phyloP scores from a whole-genome alignment of 1,140 invertebrate species.

The Colletes latitarsis region DNA sequence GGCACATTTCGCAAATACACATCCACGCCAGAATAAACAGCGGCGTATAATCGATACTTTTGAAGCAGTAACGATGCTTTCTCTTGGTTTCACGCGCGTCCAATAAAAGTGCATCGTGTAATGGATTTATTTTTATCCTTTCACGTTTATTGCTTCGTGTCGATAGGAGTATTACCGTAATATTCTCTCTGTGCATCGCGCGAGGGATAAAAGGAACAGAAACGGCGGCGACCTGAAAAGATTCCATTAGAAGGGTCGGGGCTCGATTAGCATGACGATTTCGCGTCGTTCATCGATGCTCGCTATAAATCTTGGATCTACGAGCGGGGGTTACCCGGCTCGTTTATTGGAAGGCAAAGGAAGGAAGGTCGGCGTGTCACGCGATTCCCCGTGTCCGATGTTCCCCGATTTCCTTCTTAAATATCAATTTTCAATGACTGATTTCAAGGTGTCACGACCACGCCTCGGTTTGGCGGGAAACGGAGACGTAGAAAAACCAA shows the following conservation, averaged over 20 bases:
- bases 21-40: slow-evolving; percentile 20
- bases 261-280: slow-evolving; percentile 24
- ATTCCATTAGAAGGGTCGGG: neutral
- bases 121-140: neutral
- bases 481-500: neutral
- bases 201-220: neutral
- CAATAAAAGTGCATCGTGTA: neutral
- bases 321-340: neutral
- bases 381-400: slow-evolving; percentile 18
- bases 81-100: neutral
- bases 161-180: neutral
- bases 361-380: slow-evolving; percentile 40
- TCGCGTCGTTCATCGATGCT: slow-evolving; percentile 34
- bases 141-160: neutral
- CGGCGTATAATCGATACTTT: slow-evolving; percentile 32
- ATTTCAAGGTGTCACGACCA: slow-evolving; percentile 22
- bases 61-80: neutral
- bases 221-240: neutral
- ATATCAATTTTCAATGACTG: slow-evolving; percentile 48
- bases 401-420: slow-evolving; percentile 22
- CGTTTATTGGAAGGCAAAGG: slow-evolving; percentile 19
- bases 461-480: slow-evolving; percentile 5
- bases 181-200: neutral
- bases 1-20: neutral
- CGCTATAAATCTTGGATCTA: slow-evolving; percentile 22